phyloP scores from a whole-genome alignment of 1,140 invertebrate species.

The Heliothis subflexa region DNA sequence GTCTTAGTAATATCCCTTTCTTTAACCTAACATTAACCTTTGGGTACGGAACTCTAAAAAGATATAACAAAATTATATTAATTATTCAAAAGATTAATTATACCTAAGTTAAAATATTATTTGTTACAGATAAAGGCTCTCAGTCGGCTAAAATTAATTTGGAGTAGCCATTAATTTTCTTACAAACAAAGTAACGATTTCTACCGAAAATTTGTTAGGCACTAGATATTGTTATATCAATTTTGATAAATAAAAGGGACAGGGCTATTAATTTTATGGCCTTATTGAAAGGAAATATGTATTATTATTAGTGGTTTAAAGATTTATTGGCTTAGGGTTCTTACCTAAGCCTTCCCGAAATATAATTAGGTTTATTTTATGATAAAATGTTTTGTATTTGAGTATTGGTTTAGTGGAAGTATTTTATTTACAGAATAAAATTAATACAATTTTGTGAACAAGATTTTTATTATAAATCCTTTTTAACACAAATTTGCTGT shows the following conservation, averaged over 20 bases:
- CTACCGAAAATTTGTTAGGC: conserved; percentile 53
- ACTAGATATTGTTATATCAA: conserved; percentile 44
- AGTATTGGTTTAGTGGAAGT: not conserved
- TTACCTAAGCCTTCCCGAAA: not conserved
- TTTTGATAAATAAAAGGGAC: conserved; percentile 45
- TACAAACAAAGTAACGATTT: conserved; percentile 64
- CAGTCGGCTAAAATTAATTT: conserved; percentile 65
- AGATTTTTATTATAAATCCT: too few relatives aligned
- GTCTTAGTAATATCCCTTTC: too few relatives aligned
- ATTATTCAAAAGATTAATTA: conserved; percentile 49
- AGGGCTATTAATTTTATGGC: conserved; percentile 43
- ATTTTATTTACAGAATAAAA: too few relatives aligned
- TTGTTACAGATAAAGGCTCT: conserved; percentile 55
- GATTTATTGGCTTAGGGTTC: conserved; percentile 20
- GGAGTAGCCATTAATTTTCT: conserved; percentile 67
- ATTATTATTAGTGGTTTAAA: conserved; percentile 16
- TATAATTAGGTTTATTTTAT: conserved; percentile 14
- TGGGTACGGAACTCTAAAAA: not conserved
- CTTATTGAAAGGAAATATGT: conserved; percentile 42
- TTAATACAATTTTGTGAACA: too few relatives aligned
- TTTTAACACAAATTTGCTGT: too few relatives aligned
- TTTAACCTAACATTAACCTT: too few relatives aligned
- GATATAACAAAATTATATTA: conserved; percentile 24
- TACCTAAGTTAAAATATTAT: conserved; percentile 51
- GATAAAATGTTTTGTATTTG: not conserved